Percentiles rank a stretch among this genome's conserved stretches.
Conservation (phyloP, 2,888 invertebrate species). For the Tinea pellionella region DNA sequence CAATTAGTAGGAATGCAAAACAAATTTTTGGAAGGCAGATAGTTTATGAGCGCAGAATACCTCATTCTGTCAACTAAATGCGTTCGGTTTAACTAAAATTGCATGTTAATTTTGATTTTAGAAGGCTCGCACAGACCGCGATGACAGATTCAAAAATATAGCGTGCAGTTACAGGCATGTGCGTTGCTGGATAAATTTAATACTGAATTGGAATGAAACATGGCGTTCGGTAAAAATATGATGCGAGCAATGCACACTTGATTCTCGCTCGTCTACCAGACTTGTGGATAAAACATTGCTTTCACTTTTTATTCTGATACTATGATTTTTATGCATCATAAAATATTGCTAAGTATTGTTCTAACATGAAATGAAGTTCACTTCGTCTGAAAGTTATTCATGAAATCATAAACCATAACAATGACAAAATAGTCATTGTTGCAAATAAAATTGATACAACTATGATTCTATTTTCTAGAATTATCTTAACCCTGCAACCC, state of each 20-base stretch:
- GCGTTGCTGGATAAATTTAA: constrained; percentile 18
- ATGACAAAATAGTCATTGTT: not conserved
- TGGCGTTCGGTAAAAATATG: constrained; percentile 14
- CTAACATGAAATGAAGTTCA: not conserved
- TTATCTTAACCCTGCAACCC: constrained; percentile 63
- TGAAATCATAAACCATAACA: not conserved
- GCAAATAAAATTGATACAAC: constrained; percentile 1
- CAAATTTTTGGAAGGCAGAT: constrained; percentile 5
- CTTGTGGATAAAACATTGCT: not conserved
- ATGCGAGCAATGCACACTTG: constrained; percentile 5
- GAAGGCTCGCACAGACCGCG: constrained; percentile 35
- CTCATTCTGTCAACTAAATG: constrained; percentile 58
- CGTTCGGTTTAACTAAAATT: constrained; percentile 56
- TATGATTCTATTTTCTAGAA: constrained; percentile 23
- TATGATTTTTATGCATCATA: not conserved
- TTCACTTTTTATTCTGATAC: too few species aligned
- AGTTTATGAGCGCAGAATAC: constrained; percentile 30
- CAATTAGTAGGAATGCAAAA: constrained; percentile 6
- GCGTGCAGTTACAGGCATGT: constrained; percentile 20
- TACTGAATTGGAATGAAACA: constrained; percentile 16
- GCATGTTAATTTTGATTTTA: constrained; percentile 61
- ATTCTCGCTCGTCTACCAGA: not conserved
- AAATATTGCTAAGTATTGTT: not conserved
- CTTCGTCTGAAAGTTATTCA: not conserved
- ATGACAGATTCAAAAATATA: constrained; percentile 50